Evolutionary conservation across 2,113 vertebrate species (phyloP), one percentile per base, ranked within the genome.

Genomic region (Hyperoodon ampullatus): DNA sequence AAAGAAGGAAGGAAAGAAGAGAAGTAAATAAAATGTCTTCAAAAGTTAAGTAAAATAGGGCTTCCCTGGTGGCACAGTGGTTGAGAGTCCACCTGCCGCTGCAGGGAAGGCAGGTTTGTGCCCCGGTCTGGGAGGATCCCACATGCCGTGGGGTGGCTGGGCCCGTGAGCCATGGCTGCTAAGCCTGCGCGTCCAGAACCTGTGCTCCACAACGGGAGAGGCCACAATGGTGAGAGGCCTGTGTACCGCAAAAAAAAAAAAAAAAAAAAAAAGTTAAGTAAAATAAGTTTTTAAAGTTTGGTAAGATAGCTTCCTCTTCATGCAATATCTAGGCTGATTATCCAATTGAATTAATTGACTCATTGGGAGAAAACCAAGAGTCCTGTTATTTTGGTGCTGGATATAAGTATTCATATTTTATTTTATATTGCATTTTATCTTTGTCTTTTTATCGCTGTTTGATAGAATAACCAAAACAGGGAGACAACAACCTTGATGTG

Each of bases 371-470:
- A 72, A 72, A 55, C 6, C n/a, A 88, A 63, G 21, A n/a, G 15
- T n/a, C 6, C 5, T n/a, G 8, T 35, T 65, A 6, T 81, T 74
- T 85, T 47, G 12, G 18, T n/a, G 2, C 23, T 78, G 12, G 0
- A n/a, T 58, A 85, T 12, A 86, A 44, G 6, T 16, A 72, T 66
- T 8, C 6, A 82, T 74, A 53, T 53, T 77, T 72, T 75, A 35
- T 55, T 86, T 95, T 58, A 63, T 55, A 16, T 84, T 77, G 12
- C 19, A 88, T 94, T 88, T 70, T 90, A 85, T 84, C 77, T 86
- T 83, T 91, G 26, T 55, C n/a, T 70, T 65, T 2, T 42, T 50
- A 39, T 44, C 0, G 0, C n/a, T 90, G 6, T 68, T 85, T 81
- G 19, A 35, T 39, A 68, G n/a, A 88, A 6, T 68, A 60, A 89